Base-by-base conservation (phyloP, 1,140 invertebrate genomes). In the Drosophila athabasca region DNA sequence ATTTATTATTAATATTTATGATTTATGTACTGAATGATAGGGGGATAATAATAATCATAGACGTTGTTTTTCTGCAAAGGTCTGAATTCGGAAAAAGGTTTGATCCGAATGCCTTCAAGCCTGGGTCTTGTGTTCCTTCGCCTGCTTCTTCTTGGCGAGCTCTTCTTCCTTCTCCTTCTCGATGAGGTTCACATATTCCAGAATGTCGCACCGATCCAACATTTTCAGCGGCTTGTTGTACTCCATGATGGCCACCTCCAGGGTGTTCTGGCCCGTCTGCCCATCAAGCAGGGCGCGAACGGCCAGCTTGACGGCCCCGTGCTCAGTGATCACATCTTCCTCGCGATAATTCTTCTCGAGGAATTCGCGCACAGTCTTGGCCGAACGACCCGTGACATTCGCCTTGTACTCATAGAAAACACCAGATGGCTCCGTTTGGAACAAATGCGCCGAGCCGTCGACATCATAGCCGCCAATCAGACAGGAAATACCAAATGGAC, bases 351-450 rank as follows among this genome's bases (percentile, higher is more conserved):
- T 96, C 90, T 99, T 99, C 93, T 99, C 99, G 68, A 99, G 94
- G 92, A 99, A 99, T 93, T 99, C 99, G 72, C 97, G 94, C 0
- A 99, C 99, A 17, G 98, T 98, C 92, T 99, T 99, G 2, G 98
- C 98, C 91, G 97, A 99, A 73, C 98, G 94, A 3, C 99, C 99
- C 74, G 98, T 99, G 1, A 98, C 98, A 94, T 99, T 99, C 4
- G 99, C 99, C 94, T 98, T 98, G 97, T 98, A 99, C 93, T 99
- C 98, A 91, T 99, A 98, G 92, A 99, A 99, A 87, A 99, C 99
- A 52, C 99, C 98, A 68, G 98, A 99, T 7, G 99, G 99, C 92
- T 99, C 99, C 19, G 99, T 99, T 93, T 99, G 98, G 93, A 99
- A 99, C 19, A 99, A 93, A 92, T 98, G 97, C 15, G 99, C 97